Conservation (phyloP, 2,888 invertebrate species). For the Actias luna region DNA sequence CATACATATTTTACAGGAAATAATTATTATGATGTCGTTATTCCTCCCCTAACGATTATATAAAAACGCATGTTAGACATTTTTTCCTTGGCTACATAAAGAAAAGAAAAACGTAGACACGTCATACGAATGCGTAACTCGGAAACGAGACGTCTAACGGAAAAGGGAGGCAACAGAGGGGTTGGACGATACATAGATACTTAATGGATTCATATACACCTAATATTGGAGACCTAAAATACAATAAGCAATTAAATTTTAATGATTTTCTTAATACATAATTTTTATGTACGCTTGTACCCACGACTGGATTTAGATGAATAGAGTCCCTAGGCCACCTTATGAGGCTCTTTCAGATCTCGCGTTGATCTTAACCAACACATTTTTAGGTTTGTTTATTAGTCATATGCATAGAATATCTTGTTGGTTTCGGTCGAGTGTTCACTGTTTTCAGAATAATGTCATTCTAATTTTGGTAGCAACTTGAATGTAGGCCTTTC, state of each 20-base stretch:
- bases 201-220: constrained; percentile 1
- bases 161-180: constrained; percentile 23
- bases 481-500: too few relatives aligned
- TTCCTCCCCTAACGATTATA: constrained; percentile 2
- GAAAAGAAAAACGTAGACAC: constrained; percentile 4
- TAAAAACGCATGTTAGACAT: not conserved
- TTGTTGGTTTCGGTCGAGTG: too few relatives aligned
- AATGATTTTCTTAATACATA: not conserved
- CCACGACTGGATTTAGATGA: too few relatives aligned
- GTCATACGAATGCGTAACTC: constrained; percentile 9
- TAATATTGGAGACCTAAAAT: not conserved
- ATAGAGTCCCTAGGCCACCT: too few relatives aligned
- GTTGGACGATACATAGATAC: constrained; percentile 6
- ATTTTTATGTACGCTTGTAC: not conserved
- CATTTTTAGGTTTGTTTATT: too few relatives aligned
- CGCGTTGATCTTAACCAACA: too few relatives aligned
- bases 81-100: constrained; percentile 2
- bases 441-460: too few relatives aligned
- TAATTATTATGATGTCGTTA: not conserved
- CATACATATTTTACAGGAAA: not conserved
- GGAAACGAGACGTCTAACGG: constrained; percentile 49
- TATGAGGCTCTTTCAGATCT: too few relatives aligned
- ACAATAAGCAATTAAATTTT: not conserved
- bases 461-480: too few relatives aligned
- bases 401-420: too few relatives aligned